Percentiles rank a stretch among this genome's conserved stretches.
These are phyloP conservation scores for Timema podura DNA, from an alignment of 2,888 invertebrate genomes.

Conservation along the genomic window DNA sequence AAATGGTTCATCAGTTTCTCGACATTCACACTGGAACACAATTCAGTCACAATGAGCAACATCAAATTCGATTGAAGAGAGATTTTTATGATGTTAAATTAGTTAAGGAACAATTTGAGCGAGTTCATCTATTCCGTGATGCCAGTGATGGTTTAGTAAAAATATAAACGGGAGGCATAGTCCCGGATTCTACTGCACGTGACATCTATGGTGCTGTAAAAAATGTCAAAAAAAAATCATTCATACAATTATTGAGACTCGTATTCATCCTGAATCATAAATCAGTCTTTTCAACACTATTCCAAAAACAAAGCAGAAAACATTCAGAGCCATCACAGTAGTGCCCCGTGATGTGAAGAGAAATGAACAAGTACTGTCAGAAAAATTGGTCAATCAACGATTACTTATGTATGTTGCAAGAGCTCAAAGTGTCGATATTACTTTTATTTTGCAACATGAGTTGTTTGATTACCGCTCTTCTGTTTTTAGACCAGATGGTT, in stretches of 20 bases:
- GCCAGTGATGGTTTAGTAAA: slow-evolving; percentile 3
- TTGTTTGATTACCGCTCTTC: background rate
- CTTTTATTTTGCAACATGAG: background rate
- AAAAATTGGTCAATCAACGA: slow-evolving; percentile 3
- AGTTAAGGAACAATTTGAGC: slow-evolving; percentile 6
- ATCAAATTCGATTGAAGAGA: slow-evolving; percentile 1
- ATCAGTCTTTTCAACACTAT: background rate
- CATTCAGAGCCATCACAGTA: background rate
- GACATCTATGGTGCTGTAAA: background rate
- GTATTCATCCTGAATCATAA: background rate
- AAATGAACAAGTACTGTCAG: background rate
- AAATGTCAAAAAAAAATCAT: slow-evolving; percentile 6
- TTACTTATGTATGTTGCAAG: background rate
- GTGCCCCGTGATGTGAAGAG: background rate
- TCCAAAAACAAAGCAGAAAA: slow-evolving; percentile 7
- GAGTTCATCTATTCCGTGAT: background rate
- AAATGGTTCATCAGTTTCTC: background rate
- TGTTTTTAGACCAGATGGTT: background rate
- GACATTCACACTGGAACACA: background rate
- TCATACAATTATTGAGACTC: background rate
- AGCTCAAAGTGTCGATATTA: slow-evolving; percentile 4
- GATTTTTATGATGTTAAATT: background rate
- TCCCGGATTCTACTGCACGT: background rate
- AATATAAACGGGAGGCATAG: background rate
- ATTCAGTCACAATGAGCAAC: background rate